Evolutionary conservation across 2,888 invertebrate species (phyloP), one percentile per base, ranked within the genome.

Genomic region (Drosophila anomalata): DNA sequence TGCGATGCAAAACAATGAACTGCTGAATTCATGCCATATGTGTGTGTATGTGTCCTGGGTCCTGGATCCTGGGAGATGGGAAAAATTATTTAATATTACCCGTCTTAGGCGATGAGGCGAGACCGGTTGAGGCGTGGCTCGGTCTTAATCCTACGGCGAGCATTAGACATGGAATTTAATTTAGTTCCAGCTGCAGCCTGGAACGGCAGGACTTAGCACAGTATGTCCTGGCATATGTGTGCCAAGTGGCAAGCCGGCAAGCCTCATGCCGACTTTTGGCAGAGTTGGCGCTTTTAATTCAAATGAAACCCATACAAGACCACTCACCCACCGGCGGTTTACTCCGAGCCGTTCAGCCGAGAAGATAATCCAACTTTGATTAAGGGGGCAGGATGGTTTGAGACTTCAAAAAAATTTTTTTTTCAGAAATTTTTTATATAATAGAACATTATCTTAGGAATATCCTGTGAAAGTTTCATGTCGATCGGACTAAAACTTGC

Each of bases 361-460:
- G 76, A 67, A 82, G 89, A 89, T 90, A 90, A 90, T 90, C 90
- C 90, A 89, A 89, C 89, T 89, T 90, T 90, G 90, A 90, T 90
- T 90, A 90, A 90, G 89, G n/a, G n/a, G n/a, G n/a, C n/a, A n/a
- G n/a, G n/a, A n/a, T n/a, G n/a, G n/a, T n/a, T n/a, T n/a, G n/a
- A n/a, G n/a, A n/a, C n/a, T n/a, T n/a, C n/a, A n/a, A n/a, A n/a
- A n/a, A n/a, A n/a, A n/a, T n/a, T n/a, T n/a, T n/a, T n/a, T n/a
- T n/a, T n/a, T n/a, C n/a, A n/a, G n/a, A n/a, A n/a, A n/a, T n/a
- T n/a, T n/a, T n/a, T n/a, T n/a, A n/a, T n/a, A n/a, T n/a, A n/a
- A n/a, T n/a, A n/a, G n/a, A n/a, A n/a, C n/a, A n/a, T n/a, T n/a
- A n/a, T n/a, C n/a, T n/a, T n/a, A n/a, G n/a, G n/a, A n/a, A n/a